phyloP scores from a whole-genome alignment of 2,797 vertebrate genomes.

The Vireo griseus region DNA sequence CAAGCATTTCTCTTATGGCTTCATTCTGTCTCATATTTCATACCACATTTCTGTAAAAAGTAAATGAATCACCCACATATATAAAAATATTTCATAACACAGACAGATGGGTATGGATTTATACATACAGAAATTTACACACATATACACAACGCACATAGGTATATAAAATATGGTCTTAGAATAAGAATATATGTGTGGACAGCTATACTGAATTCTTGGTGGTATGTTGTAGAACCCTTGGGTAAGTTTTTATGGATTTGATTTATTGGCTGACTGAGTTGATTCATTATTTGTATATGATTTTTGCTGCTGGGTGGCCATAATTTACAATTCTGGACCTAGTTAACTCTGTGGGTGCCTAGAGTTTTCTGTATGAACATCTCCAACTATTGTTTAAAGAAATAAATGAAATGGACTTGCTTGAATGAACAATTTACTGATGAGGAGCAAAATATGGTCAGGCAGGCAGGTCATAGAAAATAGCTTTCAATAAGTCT shows the following conservation, averaged over 20 bases:
- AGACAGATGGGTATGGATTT: constrained; percentile 1
- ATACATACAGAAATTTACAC: not conserved
- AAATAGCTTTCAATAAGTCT: not conserved
- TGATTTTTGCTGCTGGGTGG: constrained; percentile 42
- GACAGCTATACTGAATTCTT: not conserved
- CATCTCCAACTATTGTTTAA: constrained; percentile 11
- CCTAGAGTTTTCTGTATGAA: not conserved
- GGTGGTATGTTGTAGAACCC: constrained; percentile 30
- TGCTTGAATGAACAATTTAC: not conserved
- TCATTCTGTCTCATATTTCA: not conserved
- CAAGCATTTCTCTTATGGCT: not conserved
- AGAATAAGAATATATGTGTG: not conserved
- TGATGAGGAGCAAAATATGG: not conserved
- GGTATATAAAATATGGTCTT: constrained; percentile 14
- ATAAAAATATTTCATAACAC: constrained; percentile 8
- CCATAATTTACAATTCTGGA: constrained; percentile 26
- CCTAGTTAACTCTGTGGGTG: constrained; percentile 29
- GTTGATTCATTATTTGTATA: constrained; percentile 49
- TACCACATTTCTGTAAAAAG: constrained; percentile 12
- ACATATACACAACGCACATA: not conserved
- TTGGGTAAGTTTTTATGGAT: constrained; percentile 37
- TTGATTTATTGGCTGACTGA: constrained; percentile 38
- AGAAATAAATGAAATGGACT: constrained; percentile 24
- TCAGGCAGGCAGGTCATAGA: not conserved
- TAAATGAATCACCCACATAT: not conserved